A percentile compares a stretch with the other conserved stretches of the same genome.
These are phyloP conservation scores for Saguinus imperator DNA, from an alignment of 2,113 vertebrate species.

Conservation along the genomic window DNA sequence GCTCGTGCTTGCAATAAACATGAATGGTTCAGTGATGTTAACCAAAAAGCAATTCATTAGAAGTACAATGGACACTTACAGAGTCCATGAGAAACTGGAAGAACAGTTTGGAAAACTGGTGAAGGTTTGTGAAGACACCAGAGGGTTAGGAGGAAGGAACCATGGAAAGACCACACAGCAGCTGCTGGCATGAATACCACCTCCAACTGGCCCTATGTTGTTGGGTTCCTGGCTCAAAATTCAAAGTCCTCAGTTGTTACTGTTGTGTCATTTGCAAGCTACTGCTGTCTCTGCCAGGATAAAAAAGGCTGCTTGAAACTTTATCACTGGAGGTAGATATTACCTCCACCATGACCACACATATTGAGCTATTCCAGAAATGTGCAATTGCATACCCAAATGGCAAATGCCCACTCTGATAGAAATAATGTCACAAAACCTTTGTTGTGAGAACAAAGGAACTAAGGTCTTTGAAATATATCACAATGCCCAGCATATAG, in stretches of 20 bases:
- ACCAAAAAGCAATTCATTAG: not conserved
- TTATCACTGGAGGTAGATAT: rapidly evolving
- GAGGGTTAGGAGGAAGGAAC: not conserved
- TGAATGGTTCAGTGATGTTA: not conserved
- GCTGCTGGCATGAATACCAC: not conserved
- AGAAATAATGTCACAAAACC: not conserved
- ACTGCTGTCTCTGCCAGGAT: not conserved
- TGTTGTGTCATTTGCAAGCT: not conserved
- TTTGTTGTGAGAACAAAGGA: not conserved
- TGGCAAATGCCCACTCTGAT: not conserved
- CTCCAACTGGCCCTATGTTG: not conserved
- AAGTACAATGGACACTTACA: not conserved
- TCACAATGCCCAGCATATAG: not conserved
- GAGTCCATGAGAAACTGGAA: not conserved
- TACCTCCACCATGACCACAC: not conserved
- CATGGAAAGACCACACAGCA: not conserved
- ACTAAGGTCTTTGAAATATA: not conserved
- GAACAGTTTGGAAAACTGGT: not conserved
- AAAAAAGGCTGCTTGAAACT: not conserved
- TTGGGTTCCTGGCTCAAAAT: not conserved
- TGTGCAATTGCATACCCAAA: not conserved
- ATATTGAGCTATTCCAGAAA: not conserved
- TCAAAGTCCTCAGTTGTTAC: not conserved
- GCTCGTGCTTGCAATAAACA: not conserved
- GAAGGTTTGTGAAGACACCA: not conserved